Evolutionary conservation across 2,888 invertebrate species (phyloP).

Genomic region (Hypomecis atomaria): DNA sequence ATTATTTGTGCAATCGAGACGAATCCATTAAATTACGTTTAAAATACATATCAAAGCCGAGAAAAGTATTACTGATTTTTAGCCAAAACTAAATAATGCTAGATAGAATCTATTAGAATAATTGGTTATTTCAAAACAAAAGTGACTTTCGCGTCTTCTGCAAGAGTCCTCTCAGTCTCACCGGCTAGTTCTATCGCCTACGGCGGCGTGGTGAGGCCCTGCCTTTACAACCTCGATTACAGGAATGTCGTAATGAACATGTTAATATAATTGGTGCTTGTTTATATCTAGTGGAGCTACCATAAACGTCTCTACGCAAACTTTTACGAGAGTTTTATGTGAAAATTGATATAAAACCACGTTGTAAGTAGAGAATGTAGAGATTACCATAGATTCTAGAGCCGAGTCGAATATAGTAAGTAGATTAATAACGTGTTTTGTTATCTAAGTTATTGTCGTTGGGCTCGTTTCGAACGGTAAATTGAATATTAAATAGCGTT

Average conservation of each 20-base stretch:
- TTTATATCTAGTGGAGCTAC: conserved; percentile 60
- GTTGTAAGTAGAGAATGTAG: conserved; percentile 17
- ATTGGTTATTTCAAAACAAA: too few species aligned
- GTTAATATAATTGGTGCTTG: conserved; percentile 63
- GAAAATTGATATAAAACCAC: conserved; percentile 35
- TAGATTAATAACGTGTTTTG: conserved; percentile 35
- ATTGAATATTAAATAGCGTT: conserved; percentile 27
- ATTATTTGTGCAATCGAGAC: too few species aligned
- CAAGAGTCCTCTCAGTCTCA: not conserved
- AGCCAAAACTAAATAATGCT: too few species aligned
- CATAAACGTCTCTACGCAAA: conserved; percentile 51
- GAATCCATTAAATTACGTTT: too few species aligned
- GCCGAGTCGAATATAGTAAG: conserved; percentile 11
- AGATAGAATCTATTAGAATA: too few species aligned
- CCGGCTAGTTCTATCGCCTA: too few species aligned
- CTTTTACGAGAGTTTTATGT: conserved; percentile 49
- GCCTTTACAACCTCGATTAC: conserved; percentile 5
- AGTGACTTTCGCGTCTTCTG: too few species aligned
- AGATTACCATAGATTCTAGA: conserved; percentile 17
- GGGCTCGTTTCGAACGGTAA: conserved; percentile 13
- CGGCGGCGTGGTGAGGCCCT: not conserved
- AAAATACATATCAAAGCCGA: too few species aligned
- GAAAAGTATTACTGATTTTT: too few species aligned
- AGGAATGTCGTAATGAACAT: conserved; percentile 41
- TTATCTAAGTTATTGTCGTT: conserved; percentile 33